Evolutionary conservation across 2,888 invertebrate genomes (phyloP).

Genomic region (Aphelenchoides bicaudatus): DNA sequence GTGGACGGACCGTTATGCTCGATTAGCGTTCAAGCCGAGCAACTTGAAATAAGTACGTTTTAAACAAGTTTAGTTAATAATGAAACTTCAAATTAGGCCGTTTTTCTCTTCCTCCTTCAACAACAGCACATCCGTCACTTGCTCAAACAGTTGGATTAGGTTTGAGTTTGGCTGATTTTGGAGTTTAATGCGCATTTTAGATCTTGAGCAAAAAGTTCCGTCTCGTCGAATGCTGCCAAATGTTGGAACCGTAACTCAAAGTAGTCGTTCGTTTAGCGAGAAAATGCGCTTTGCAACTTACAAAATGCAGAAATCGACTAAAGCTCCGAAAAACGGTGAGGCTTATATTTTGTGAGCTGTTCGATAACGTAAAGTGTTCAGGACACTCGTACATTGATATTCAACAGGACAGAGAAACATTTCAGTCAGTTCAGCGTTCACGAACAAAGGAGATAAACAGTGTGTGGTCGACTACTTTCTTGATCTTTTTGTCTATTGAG

Average conservation of each 20-base stretch:
- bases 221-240: slow-evolving; percentile 9
- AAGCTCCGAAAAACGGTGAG: too few species aligned
- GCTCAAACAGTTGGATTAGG: too few species aligned
- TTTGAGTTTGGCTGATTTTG: too few species aligned
- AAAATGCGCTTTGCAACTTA: slow-evolving; percentile 24
- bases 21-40: not conserved
- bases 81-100: not conserved
- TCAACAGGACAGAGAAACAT: slow-evolving; percentile 25
- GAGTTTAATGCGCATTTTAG: not conserved
- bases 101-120: slow-evolving; percentile 1
- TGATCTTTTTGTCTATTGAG: slow-evolving; percentile 29
- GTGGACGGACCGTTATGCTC: slow-evolving; percentile 12
- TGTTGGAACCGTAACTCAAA: not conserved
- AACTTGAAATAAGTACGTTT: not conserved
- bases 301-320: slow-evolving; percentile 18
- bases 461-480: slow-evolving; percentile 32
- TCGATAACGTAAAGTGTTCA: not conserved
- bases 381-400: slow-evolving; percentile 27
- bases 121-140: too few species aligned
- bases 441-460: slow-evolving; percentile 35
- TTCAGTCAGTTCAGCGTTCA: slow-evolving; percentile 29
- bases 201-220: not conserved
- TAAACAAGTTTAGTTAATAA: not conserved
- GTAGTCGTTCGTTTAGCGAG: not conserved
- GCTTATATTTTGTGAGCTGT: too few species aligned